Conservation (phyloP, 2,113 vertebrate species). For the Hydropotes inermis region DNA sequence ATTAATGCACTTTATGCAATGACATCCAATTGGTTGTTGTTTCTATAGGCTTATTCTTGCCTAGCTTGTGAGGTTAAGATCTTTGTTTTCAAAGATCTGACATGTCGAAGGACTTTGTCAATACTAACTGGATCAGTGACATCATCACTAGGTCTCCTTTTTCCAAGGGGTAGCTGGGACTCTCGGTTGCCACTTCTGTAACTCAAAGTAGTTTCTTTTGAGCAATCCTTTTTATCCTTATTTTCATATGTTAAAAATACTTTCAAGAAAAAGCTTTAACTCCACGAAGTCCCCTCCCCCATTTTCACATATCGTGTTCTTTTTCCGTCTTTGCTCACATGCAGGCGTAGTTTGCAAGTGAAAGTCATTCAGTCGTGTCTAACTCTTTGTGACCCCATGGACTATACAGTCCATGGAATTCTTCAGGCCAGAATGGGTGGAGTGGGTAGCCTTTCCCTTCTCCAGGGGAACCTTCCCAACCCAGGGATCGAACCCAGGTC, state of each 20-base stretch:
- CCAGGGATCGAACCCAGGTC: not conserved
- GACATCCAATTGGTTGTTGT: not conserved
- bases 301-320: fast-evolving
- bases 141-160: fast-evolving
- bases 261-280: not conserved
- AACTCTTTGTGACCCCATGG: not conserved
- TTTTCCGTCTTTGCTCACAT: not conserved
- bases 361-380: not conserved
- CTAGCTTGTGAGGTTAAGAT: not conserved
- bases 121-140: not conserved
- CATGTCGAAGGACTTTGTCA: not conserved
- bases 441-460: not conserved
- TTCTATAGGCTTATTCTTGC: not conserved
- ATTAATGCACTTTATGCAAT: fast-evolving
- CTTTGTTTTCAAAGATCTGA: not conserved
- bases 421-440: not conserved
- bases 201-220: not conserved
- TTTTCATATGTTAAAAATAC: not conserved
- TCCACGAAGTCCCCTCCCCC: not conserved
- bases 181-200: not conserved
- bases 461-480: not conserved
- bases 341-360: not conserved
- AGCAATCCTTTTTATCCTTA: not conserved
- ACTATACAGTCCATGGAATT: not conserved
- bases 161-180: not conserved